Base-by-base conservation (phyloP, 2,113 vertebrate genomes). In the Gasterosteus nipponicus region DNA sequence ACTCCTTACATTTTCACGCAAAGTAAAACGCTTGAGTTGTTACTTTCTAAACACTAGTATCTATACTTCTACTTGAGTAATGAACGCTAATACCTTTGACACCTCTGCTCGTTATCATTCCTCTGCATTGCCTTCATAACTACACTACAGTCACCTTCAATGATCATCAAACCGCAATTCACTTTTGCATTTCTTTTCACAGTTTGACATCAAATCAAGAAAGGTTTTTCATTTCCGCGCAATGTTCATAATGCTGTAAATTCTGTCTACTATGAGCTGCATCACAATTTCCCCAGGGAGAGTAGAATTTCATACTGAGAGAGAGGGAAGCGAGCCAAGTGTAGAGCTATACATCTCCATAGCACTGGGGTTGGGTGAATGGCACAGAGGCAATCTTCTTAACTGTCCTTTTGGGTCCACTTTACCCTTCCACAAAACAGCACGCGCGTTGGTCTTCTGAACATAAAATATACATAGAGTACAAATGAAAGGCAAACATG, bases 301-400 rank as follows among this genome's bases (percentile, higher is more conserved):
- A 57, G 77, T 14, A 67, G 35, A 33, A 44, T 67, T 69, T 62
- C 61, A 69, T 81, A 69, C 11, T 12, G 22, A 77, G 6, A 7
- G 41, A 66, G 26, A 7, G 64, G 59, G n/a, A 80, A 61, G 26
- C 49, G 38, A 5, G 75, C 56, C 33, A 65, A 69, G 47, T 69
- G 47, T 63, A 65, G n/a, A 77, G 65, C 22, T 76, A 15, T 33
- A 29, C 39, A 74, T 47, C 57, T 38, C 47, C 16, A 22, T 47
- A 44, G 57, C 65, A 58, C 12, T 63, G 47, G 39, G 46, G 41
- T 67, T 67, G 75, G 49, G 58, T 7, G 33, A 75, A 64, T 59
- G 44, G 63, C 47, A 83, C 60, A 68, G 73, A 84, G 18, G 41
- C 64, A 71, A 79, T 87, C 78, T 68, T 46, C 67, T 72, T 77